Conservation (phyloP, 2,797 vertebrate species). For the Sebastes diaconus region DNA sequence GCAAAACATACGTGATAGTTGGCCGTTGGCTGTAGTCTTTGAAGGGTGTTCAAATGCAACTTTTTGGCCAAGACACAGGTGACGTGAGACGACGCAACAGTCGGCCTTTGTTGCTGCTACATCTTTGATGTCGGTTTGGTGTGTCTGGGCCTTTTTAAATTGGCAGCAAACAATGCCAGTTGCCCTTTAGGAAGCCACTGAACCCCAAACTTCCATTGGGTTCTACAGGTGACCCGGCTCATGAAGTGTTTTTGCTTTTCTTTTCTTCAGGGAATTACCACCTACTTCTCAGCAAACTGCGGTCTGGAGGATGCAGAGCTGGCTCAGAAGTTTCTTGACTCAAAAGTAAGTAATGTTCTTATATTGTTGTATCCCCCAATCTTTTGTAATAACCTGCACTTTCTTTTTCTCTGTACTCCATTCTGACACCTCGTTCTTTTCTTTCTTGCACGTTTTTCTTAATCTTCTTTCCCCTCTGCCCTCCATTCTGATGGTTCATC, state of each 20-base stretch:
- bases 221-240: neutral
- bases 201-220: neutral
- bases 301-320: constrained; percentile 89
- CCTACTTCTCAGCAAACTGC: constrained; percentile 94
- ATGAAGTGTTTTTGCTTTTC: neutral
- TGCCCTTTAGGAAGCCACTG: neutral
- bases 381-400: neutral
- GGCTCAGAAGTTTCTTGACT: constrained; percentile 92
- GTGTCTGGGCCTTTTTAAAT: neutral
- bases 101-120: too few relatives aligned
- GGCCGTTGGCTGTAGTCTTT: too few relatives aligned
- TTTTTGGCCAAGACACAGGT: too few relatives aligned
- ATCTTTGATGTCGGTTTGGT: too few relatives aligned
- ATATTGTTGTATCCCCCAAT: neutral
- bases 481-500: neutral
- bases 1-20: too few relatives aligned
- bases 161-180: neutral
- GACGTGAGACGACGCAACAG: too few relatives aligned
- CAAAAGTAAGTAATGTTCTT: constrained; percentile 80
- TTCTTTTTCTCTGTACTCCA: neutral
- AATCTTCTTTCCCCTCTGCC: neutral
- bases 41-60: too few relatives aligned
- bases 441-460: neutral
- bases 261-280: constrained; percentile 86
- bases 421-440: neutral